Percentiles rank a stretch among this genome's conserved stretches.
Conservation (phyloP, 2,888 invertebrate species). For the Nemotelus pantherinus region DNA sequence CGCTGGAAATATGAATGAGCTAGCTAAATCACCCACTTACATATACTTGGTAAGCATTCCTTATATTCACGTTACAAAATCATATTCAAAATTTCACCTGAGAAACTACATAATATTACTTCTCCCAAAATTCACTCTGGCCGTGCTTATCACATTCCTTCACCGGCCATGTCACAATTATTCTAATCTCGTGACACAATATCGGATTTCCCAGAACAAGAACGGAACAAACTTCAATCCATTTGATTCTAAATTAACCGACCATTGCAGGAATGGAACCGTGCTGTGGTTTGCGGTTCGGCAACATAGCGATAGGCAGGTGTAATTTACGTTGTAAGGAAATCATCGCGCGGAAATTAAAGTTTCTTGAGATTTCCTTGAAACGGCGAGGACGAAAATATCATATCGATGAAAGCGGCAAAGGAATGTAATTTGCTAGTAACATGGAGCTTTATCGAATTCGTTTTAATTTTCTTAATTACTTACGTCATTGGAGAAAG, state of each 20-base stretch:
- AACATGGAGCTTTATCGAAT: slow-evolving; percentile 48
- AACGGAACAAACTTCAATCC: slow-evolving; percentile 44
- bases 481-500: slow-evolving; percentile 47
- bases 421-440: slow-evolving; percentile 48
- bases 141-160: not conserved
- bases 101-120: too few relatives aligned
- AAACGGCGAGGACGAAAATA: not conserved
- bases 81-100: too few relatives aligned
- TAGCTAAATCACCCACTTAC: too few relatives aligned
- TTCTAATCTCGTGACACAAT: slow-evolving; percentile 40
- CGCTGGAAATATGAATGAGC: too few relatives aligned
- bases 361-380: slow-evolving; percentile 43
- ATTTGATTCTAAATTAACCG: slow-evolving; percentile 44
- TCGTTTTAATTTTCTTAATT: slow-evolving; percentile 50
- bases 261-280: not conserved
- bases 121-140: too few relatives aligned
- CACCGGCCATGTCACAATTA: not conserved
- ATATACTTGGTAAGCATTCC: too few relatives aligned
- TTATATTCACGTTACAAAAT: too few relatives aligned
- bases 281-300: slow-evolving; percentile 4
- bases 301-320: slow-evolving; percentile 25
- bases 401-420: not conserved
- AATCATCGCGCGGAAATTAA: slow-evolving; percentile 48
- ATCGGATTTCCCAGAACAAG: slow-evolving; percentile 33
- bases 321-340: slow-evolving; percentile 47